phyloP scores from a whole-genome alignment of 2,113 vertebrate species.

The Dasyurus viverrinus region DNA sequence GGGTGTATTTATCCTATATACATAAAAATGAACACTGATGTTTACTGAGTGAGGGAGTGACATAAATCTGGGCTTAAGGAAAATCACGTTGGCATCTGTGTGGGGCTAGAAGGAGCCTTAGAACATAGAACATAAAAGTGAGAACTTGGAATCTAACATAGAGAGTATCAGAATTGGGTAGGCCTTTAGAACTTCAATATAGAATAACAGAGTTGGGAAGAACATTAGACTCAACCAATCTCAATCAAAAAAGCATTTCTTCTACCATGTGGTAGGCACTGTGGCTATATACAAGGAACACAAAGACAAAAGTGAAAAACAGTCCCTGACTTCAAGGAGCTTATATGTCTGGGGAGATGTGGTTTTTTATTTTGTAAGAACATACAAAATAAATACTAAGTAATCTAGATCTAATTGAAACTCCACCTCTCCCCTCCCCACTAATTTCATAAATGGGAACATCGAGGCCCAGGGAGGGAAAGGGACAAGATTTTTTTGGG shows the following conservation, averaged over 20 bases:
- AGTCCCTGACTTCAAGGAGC: background rate
- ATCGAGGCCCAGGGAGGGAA: background rate
- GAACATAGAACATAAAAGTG: background rate
- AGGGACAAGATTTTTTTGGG: background rate
- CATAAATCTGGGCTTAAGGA: background rate
- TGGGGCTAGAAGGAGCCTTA: background rate
- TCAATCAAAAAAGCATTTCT: background rate
- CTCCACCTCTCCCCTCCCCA: background rate
- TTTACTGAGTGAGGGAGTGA: background rate
- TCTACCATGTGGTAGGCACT: background rate
- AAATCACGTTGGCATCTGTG: background rate
- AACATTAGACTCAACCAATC: background rate
- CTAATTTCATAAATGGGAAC: background rate
- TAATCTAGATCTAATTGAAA: background rate
- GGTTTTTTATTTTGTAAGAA: no score
- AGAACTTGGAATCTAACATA: background rate
- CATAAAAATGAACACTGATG: background rate
- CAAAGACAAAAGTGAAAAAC: background rate
- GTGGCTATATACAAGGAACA: background rate
- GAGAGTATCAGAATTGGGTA: background rate
- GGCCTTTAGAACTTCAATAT: background rate
- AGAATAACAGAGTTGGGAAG: background rate
- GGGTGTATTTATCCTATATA: background rate
- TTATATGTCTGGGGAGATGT: background rate
- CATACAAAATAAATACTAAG: background rate